Conservation (phyloP, 2,888 invertebrate species). For the Celastrina argiolus region DNA sequence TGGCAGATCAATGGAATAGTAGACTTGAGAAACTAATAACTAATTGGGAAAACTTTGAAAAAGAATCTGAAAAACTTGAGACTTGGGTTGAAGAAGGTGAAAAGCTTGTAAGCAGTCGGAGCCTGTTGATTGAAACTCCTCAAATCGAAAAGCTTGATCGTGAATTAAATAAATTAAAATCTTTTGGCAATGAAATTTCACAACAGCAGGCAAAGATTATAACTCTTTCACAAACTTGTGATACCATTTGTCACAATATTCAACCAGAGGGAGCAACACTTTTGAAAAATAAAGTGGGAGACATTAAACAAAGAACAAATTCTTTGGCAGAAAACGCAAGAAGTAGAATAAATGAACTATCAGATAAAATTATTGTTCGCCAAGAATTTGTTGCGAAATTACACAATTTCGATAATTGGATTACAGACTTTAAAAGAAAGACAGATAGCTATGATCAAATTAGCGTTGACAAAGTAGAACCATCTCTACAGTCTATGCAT, state of each 20-base stretch:
- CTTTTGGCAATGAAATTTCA: constrained; percentile 89
- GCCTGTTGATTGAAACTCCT: constrained; percentile 81
- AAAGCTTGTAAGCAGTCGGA: constrained; percentile 77
- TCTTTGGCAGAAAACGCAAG: constrained; percentile 87
- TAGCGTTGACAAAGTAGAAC: constrained; percentile 87
- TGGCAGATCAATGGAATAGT: constrained; percentile 86
- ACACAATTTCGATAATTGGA: constrained; percentile 88
- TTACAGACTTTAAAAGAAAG: constrained; percentile 83
- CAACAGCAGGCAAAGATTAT: constrained; percentile 91
- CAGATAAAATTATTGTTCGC: constrained; percentile 87
- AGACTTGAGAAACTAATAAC: constrained; percentile 87
- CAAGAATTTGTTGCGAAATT: constrained; percentile 91
- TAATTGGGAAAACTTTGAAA: constrained; percentile 90
- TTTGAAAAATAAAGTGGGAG: constrained; percentile 84
- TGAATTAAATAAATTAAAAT: constrained; percentile 86
- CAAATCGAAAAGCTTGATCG: constrained; percentile 86
- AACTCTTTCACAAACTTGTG: constrained; percentile 86
- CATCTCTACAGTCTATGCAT: constrained; percentile 86
- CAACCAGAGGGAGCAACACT: constrained; percentile 86
- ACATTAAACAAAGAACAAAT: constrained; percentile 85
- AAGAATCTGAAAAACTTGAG: constrained; percentile 85
- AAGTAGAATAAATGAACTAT: constrained; percentile 86
- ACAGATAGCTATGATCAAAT: constrained; percentile 89
- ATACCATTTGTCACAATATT: constrained; percentile 86
- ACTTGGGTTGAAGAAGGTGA: constrained; percentile 86